Evolutionary conservation across 1,140 invertebrate species (phyloP).

Genomic region (Onthophagus taurus): DNA sequence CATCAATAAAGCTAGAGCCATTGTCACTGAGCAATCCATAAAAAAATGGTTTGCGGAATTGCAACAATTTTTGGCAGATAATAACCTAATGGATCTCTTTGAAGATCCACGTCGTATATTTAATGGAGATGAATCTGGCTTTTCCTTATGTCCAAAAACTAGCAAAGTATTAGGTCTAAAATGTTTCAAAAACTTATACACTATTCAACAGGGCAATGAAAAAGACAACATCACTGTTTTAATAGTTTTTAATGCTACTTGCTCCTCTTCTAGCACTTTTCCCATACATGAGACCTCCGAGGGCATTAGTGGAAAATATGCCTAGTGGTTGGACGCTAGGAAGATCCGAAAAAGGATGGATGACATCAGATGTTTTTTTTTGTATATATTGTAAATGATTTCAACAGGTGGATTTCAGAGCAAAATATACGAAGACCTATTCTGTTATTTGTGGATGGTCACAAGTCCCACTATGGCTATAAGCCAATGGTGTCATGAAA

Average conservation of each 20-base stretch:
- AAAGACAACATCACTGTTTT: slow-evolving; percentile 26
- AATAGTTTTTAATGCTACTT: slow-evolving; percentile 21
- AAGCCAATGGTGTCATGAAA: slow-evolving; percentile 16
- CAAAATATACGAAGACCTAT: slow-evolving; percentile 23
- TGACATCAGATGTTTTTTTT: slow-evolving; percentile 35
- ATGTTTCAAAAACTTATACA: slow-evolving; percentile 30
- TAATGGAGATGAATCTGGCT: slow-evolving; percentile 33
- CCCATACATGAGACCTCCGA: slow-evolving; percentile 12
- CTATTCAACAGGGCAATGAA: slow-evolving; percentile 22
- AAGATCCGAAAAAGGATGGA: slow-evolving; percentile 37
- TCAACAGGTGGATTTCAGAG: slow-evolving; percentile 27
- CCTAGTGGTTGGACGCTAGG: slow-evolving; percentile 30
- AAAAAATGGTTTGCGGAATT: slow-evolving; percentile 27
- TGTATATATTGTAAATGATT: slow-evolving; percentile 34
- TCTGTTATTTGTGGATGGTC: slow-evolving; percentile 2
- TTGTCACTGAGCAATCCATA: slow-evolving; percentile 28
- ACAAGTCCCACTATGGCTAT: slow-evolving; percentile 23
- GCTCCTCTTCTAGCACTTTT: slow-evolving; percentile 20
- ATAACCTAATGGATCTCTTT: slow-evolving; percentile 23
- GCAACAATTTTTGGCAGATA: slow-evolving; percentile 15
- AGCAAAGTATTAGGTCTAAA: slow-evolving; percentile 30
- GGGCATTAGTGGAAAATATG: slow-evolving; percentile 7
- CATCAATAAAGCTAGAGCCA: slow-evolving; percentile 22
- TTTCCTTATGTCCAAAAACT: slow-evolving; percentile 32
- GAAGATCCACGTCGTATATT: slow-evolving; percentile 26